Conservation (phyloP, 2,888 invertebrate genomes). For the Xestobium rufovillosum region DNA sequence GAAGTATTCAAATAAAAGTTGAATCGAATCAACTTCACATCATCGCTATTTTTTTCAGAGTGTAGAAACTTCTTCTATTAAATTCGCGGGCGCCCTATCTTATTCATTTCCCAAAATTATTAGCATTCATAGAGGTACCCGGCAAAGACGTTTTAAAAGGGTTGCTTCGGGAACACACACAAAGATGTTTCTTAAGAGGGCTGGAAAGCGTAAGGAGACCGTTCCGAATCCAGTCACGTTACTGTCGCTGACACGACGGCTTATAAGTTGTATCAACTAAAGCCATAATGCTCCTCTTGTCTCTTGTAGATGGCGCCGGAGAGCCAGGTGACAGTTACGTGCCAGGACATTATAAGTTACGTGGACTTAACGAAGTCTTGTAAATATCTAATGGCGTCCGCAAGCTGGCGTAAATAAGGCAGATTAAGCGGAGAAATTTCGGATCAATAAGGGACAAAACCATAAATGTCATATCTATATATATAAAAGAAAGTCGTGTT, state of each 20-base stretch:
- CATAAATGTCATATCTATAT: no score
- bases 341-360: no score
- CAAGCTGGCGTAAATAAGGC: not conserved
- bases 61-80: no score
- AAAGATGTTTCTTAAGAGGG: conserved; percentile 12
- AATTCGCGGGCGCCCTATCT: no score
- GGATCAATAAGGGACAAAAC: no score
- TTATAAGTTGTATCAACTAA: conserved; percentile 42
- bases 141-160: conserved; percentile 31
- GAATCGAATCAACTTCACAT: no score
- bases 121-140: conserved; percentile 27
- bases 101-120: no score
- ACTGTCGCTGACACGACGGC: conserved; percentile 36
- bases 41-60: no score
- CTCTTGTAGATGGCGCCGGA: conserved; percentile 32
- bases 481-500: no score
- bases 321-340: conserved; percentile 39
- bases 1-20: no score
- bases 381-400: not conserved
- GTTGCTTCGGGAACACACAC: conserved; percentile 24
- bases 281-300: conserved; percentile 34
- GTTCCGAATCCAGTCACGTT: conserved; percentile 39
- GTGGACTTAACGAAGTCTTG: conserved; percentile 18
- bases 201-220: conserved; percentile 29
- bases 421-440: conserved; percentile 2